Evolutionary conservation across 30 jellyfish, hydroid and myxozoan species (phyloP).

Genomic region (Catostylus mosaicus): DNA sequence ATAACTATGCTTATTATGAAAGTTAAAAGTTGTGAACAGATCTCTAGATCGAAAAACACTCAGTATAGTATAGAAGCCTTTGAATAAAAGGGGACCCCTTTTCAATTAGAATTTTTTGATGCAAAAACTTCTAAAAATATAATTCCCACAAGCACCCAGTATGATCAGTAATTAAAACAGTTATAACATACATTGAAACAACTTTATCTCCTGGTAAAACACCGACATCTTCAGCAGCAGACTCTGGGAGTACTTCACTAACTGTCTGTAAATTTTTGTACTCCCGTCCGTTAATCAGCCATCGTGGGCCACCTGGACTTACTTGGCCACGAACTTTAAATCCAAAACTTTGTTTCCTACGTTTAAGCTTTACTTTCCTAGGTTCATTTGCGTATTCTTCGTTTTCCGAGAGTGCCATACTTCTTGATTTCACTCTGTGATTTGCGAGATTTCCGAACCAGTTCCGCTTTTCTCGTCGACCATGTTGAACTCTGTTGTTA

Average conservation of each 20-base stretch:
- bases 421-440: neutral
- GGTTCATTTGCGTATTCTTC: slow-evolving; percentile 24
- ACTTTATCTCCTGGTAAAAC: slow-evolving; percentile 46
- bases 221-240: slow-evolving; percentile 57
- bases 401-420: slow-evolving; percentile 19
- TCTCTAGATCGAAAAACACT: no score
- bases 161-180: neutral
- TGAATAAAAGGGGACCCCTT: no score
- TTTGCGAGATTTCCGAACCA: neutral
- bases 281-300: slow-evolving; percentile 54
- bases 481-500: neutral
- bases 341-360: slow-evolving; percentile 55
- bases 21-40: no score
- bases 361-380: slow-evolving; percentile 29
- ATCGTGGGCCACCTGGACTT: slow-evolving; percentile 58
- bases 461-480: slow-evolving; percentile 13
- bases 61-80: no score
- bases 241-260: slow-evolving; percentile 42
- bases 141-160: neutral
- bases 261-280: slow-evolving; percentile 49
- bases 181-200: slow-evolving; percentile 41
- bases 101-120: no score
- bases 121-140: no score
- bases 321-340: slow-evolving; percentile 62
- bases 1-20: no score